These are phyloP conservation scores for Acronicta aceris DNA, from an alignment of 2,888 invertebrate genomes.

Conservation along the genomic window DNA sequence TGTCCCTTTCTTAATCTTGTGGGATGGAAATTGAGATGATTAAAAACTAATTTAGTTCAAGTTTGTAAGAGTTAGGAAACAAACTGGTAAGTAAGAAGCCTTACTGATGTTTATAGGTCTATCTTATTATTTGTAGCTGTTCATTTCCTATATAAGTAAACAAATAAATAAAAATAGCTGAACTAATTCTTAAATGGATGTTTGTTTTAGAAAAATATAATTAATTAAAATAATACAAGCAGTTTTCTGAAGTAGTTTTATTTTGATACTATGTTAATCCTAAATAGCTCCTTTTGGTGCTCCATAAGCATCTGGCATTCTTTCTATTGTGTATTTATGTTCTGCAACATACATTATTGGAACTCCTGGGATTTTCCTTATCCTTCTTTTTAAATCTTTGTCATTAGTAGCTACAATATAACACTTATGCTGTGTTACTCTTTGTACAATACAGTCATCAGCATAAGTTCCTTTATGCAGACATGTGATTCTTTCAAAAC, in stretches of 20 bases:
- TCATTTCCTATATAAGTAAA: too few relatives aligned
- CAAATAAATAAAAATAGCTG: background rate
- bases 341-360: constrained; percentile 99
- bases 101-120: too few relatives aligned
- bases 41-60: too few relatives aligned
- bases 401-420: constrained; percentile 99
- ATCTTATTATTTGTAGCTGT: too few relatives aligned
- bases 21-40: too few relatives aligned
- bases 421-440: constrained; percentile 99
- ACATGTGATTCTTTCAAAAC: constrained; percentile 97
- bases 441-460: constrained; percentile 98
- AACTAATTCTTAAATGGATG: background rate
- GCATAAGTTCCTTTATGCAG: constrained; percentile 99
- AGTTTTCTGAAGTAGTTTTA: background rate
- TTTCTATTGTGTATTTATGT: constrained; percentile 98
- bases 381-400: constrained; percentile 97
- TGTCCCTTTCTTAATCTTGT: too few relatives aligned
- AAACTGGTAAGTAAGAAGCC: too few relatives aligned
- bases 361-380: constrained; percentile 99
- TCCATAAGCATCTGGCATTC: constrained; percentile 99
- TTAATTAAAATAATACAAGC: constrained; percentile 22
- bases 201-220: background rate
- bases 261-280: constrained; percentile 29
- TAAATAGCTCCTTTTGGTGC: constrained; percentile 92
- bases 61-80: too few relatives aligned